These are phyloP conservation scores for Spodoptera exigua DNA, from an alignment of 2,888 invertebrate genomes.

Conservation along the genomic window DNA sequence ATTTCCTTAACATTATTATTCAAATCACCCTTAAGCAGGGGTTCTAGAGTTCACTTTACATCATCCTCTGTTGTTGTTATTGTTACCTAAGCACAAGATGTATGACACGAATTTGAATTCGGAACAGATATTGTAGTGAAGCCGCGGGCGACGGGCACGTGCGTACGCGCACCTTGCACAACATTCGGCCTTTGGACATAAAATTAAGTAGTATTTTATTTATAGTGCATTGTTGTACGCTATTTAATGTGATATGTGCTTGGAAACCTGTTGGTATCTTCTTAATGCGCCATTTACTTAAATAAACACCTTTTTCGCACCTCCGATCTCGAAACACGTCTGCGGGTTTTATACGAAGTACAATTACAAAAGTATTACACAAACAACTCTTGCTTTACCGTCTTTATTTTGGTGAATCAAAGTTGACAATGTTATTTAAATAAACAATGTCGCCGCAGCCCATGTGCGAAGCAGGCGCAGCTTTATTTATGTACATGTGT, in stretches of 20 bases:
- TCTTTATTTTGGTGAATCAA: constrained; percentile 44
- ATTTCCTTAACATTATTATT: constrained; percentile 86
- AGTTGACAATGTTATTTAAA: constrained; percentile 50
- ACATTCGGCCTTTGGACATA: constrained; percentile 73
- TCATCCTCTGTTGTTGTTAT: constrained; percentile 68
- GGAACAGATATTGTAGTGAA: constrained; percentile 82
- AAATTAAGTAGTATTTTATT: constrained; percentile 78
- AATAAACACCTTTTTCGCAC: constrained; percentile 43
- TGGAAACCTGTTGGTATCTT: constrained; percentile 46
- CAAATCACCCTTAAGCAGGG: constrained; percentile 79
- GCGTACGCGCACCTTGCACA: constrained; percentile 87
- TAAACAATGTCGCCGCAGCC: constrained; percentile 37
- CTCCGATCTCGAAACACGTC: constrained; percentile 41
- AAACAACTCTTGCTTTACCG: constrained; percentile 24
- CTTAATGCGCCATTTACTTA: constrained; percentile 50
- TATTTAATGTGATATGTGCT: constrained; percentile 57
- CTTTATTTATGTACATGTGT: constrained; percentile 55
- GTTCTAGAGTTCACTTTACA: constrained; percentile 83
- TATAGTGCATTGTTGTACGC: constrained; percentile 68
- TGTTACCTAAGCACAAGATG: constrained; percentile 79
- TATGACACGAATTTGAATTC: constrained; percentile 88
- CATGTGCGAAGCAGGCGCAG: constrained; percentile 35
- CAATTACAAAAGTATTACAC: constrained; percentile 45
- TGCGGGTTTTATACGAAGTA: constrained; percentile 38
- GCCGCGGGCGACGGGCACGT: constrained; percentile 86